Conservation (phyloP, 2,113 vertebrate genomes). For the Dromiciops gliroides region DNA sequence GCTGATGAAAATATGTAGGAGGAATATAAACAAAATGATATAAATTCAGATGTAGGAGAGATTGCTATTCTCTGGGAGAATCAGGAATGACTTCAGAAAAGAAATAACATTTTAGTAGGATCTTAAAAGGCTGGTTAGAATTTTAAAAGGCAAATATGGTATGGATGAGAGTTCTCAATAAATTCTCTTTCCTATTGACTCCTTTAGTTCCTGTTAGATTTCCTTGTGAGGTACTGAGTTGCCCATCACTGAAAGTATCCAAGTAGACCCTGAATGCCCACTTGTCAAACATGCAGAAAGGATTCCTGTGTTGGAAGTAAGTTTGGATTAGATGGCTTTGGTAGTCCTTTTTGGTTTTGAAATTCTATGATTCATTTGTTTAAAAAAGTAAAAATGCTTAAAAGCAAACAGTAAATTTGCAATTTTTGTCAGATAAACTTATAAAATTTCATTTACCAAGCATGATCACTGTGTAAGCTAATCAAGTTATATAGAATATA, state of each 20-base stretch:
- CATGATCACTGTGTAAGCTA: background rate
- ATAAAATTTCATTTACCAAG: background rate
- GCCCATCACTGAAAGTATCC: background rate
- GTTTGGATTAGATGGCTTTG: background rate
- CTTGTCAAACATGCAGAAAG: background rate
- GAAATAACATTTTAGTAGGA: background rate
- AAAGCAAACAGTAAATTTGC: background rate
- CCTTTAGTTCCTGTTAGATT: background rate
- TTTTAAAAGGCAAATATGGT: background rate
- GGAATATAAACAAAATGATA: background rate
- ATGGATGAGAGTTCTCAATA: background rate
- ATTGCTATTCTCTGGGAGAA: background rate
- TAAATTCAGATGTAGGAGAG: background rate
- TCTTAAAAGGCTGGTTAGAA: background rate
- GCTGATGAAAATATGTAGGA: background rate
- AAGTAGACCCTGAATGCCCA: background rate
- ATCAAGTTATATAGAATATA: background rate
- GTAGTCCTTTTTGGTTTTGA: background rate
- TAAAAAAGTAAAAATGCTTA: slow-evolving; percentile 11
- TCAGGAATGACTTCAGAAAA: background rate
- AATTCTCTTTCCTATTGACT: background rate
- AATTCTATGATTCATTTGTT: slow-evolving; percentile 1
- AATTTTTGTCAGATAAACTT: background rate
- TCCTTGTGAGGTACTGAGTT: background rate
- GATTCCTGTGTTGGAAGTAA: background rate